Evolutionary conservation across 2,113 vertebrate species (phyloP), one percentile per base, ranked within the genome.

Genomic region (Zosterops lateralis): DNA sequence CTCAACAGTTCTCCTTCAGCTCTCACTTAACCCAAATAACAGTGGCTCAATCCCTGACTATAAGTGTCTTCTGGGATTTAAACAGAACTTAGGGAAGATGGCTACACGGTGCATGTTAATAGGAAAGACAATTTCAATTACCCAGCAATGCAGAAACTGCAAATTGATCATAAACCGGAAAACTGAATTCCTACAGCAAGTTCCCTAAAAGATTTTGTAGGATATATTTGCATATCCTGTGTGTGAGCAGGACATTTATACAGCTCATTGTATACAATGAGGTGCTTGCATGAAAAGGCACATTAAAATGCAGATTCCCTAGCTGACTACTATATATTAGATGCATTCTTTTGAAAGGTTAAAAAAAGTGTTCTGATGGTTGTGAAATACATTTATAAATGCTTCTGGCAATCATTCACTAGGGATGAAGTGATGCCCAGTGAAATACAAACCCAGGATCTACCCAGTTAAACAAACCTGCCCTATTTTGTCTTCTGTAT

Each of bases 141-240:
- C 42, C 40, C 84, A 78, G 67, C 66, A 95, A 87, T 5, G 28
- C 0, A 91, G 70, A 94, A 95, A 93, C 45, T 88, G 64, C 44
- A 90, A 92, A 93, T 88, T 40, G 73, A 73, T 92, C 74, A 94
- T 61, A 93, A 81, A 82, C 6, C 65, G 65, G 42, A 82, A 89
- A 91, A 80, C 7, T 7, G 5, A 74, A 82, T 95, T 87, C 90
- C 51, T 45, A n/a, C 38, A 87, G 47, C 40, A 78, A 21, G 34
- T 87, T 93, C 84, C 85, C 90, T 96, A 65, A 40, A 93, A 73
- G 62, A 92, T 90, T 95, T 91, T 91, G 73, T 92, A 82, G 28
- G 36, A 45, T 73, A 25, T 1, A 1, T 32, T 70, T 80, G 78
- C 93, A 48, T n/a, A 87, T 62, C 76, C 60, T 87, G 50, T 28